phyloP scores from a whole-genome alignment of 2,797 vertebrate genomes.

The Geotrypetes seraphini region DNA sequence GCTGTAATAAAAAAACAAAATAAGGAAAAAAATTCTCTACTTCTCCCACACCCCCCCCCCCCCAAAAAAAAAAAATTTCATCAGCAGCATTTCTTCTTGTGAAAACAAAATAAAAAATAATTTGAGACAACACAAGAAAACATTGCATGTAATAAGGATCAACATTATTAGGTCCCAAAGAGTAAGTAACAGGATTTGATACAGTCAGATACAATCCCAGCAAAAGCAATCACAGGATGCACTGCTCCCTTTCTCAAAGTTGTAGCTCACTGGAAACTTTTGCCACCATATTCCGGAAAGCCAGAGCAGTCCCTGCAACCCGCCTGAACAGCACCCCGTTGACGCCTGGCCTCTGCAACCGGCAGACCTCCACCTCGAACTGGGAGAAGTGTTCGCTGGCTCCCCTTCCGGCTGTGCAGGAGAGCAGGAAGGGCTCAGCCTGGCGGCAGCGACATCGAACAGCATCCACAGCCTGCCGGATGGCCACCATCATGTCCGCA shows the following conservation, averaged over 20 bases:
- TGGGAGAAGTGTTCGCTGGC: conserved; percentile 59
- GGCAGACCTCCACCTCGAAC: conserved; percentile 81
- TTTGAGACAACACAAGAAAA: no score
- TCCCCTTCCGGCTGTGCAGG: conserved; percentile 69
- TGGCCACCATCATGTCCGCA: conserved; percentile 68
- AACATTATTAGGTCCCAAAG: no score
- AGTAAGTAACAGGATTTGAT: no score
- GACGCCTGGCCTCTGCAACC: conserved; percentile 65
- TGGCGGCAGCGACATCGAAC: conserved; percentile 72
- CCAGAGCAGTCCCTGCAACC: conserved; percentile 71
- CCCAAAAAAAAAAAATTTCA: no score
- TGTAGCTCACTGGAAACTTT: conserved; percentile 78
- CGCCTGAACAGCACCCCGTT: conserved; percentile 76
- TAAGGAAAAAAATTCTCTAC: no score
- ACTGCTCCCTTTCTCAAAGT: conserved; percentile 48
- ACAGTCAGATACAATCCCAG: no score
- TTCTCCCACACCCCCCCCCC: no score
- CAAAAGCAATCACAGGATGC: no score
- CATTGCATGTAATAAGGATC: no score
- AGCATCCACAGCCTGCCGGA: conserved; percentile 66
- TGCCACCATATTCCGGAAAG: conserved; percentile 75
- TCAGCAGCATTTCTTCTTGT: no score
- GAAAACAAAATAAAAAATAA: no score
- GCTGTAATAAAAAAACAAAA: no score
- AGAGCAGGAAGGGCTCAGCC: conserved; percentile 77